Evolutionary conservation across 2,113 vertebrate species (phyloP).

Genomic region (Upupa epops): DNA sequence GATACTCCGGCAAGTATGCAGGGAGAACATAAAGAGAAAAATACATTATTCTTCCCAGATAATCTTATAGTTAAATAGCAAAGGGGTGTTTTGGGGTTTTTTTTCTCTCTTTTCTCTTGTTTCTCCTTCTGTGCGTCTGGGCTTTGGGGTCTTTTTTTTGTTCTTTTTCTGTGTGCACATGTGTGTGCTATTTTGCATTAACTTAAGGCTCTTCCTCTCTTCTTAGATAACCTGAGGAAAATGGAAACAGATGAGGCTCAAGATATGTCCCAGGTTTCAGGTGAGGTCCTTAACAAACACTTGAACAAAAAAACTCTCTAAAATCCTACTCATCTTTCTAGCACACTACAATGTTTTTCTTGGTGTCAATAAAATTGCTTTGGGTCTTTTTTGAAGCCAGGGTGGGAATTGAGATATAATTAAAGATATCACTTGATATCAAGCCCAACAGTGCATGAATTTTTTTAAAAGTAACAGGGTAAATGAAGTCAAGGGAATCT

Average conservation of each 20-base stretch:
- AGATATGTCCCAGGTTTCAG: slow-evolving; percentile 97
- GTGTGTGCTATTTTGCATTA: slow-evolving; percentile 74
- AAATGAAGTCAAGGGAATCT: slow-evolving; percentile 29
- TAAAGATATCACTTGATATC: background rate
- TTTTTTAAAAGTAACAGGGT: slow-evolving; percentile 20
- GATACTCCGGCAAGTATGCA: slow-evolving; percentile 76
- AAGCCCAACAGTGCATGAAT: background rate
- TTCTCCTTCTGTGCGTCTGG: background rate
- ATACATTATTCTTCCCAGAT: slow-evolving; percentile 76
- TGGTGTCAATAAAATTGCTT: slow-evolving; percentile 36
- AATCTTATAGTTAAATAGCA: slow-evolving; percentile 74
- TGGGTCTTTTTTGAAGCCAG: slow-evolving; percentile 14
- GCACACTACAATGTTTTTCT: background rate
- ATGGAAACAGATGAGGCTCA: slow-evolving; percentile 97
- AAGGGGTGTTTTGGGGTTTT: background rate
- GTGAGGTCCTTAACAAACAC: slow-evolving; percentile 76
- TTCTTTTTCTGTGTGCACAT: background rate
- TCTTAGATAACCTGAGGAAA: slow-evolving; percentile 90
- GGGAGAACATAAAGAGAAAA: slow-evolving; percentile 78
- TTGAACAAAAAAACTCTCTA: slow-evolving; percentile 5
- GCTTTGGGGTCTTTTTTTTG: background rate
- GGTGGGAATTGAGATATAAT: slow-evolving; percentile 5
- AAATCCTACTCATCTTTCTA: slow-evolving; percentile 39
- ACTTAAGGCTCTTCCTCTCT: slow-evolving; percentile 71
- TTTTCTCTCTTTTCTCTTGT: background rate